Base-by-base conservation (phyloP, 2,113 vertebrate species). In the Brevimyrus niger region DNA sequence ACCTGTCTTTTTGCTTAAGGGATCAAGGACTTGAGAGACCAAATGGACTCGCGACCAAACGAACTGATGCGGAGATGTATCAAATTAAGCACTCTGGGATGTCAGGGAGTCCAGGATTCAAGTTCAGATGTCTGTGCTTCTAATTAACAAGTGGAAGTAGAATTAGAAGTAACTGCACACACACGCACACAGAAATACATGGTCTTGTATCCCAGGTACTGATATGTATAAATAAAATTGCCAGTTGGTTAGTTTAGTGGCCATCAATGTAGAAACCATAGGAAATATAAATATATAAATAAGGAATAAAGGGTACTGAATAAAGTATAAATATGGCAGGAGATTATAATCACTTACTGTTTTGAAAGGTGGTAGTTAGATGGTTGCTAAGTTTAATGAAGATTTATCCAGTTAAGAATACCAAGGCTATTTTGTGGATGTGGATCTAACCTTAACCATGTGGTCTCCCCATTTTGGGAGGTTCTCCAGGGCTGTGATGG, bases 361-460 rank as follows among this genome's bases (percentile, higher is more conserved):
- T 69, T 27, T 69, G 27, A 13, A 27, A 69, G 61, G n/a, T 69
- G 27, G 61, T 11, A 31, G 10, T 69, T 31, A 4, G 73, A 80
- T 80, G 73, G 35, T 80, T 80, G 27, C 35, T 80, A 8, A 38
- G 1, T 35, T 35, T 80, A 42, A 80, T 5, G 73, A 80, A 3
- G 35, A 80, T 80, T 42, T 13, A 76, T 76, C 27, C 69, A 76
- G 31, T 2, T 38, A 17, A 19, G 15, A 35, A 38, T 76, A 76
- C 31, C 69, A 87, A 23, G 55, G 89, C 88, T 92, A 88, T 91
- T 92, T 90, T 35, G 42, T 84, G 38, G 85, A 38, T 89, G 91
- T 92, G 89, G 91, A 92, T 90, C 0, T 80, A 42, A 92, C 80
- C 92, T 90, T 93, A 95, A 93, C 90, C 92, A 92, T 94, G 90